Base-by-base conservation (phyloP, 1,140 invertebrate species). In the Drosophila ananassae region DNA sequence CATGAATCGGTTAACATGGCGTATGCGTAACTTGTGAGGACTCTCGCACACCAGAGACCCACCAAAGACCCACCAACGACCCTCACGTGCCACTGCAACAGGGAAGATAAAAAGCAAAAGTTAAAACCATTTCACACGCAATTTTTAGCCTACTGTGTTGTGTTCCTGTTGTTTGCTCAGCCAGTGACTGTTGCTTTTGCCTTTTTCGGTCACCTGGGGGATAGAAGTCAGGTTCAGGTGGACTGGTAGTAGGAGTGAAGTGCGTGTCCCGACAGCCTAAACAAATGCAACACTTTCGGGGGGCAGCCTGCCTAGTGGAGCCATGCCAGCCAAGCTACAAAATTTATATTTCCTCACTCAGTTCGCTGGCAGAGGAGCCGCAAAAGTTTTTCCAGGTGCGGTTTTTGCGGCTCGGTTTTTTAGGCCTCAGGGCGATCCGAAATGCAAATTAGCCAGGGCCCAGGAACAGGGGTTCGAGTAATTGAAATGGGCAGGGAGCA, bases 51-150 rank as follows among this genome's bases (percentile, higher is more conserved):
- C 72, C 39, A 17, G 50, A 55, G 50, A n/a, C 52, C 37, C 7
- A 30, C 53, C 53, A 53, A 41, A 34, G 48, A 28, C 17, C 17
- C 17, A 17, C 17, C 17, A 17, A 17, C 17, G 48, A 61, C 68
- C 53, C 59, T 61, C 69, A 73, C 82, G 81, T 87, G 82, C 64
- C 66, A 64, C 62, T 87, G 82, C 83, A 69, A 66, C 79, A 69
- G 55, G 67, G 68, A 59, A 89, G 83, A 89, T 89, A 89, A 89
- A 89, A 89, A 89, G 83, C 76, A 89, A 89, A 89, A 89, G 84
- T 89, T 89, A 89, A 89, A 83, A 77, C 83, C 83, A 79, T 83
- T 89, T 89, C 79, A 78, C 83, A 89, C 83, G 83, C 83, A 89
- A 89, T 89, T 89, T 77, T 87, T 72, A 73, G 67, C 73, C 67